Evolutionary conservation across 2,113 vertebrate genomes (phyloP).

Genomic region (Meleagris gallopavo): DNA sequence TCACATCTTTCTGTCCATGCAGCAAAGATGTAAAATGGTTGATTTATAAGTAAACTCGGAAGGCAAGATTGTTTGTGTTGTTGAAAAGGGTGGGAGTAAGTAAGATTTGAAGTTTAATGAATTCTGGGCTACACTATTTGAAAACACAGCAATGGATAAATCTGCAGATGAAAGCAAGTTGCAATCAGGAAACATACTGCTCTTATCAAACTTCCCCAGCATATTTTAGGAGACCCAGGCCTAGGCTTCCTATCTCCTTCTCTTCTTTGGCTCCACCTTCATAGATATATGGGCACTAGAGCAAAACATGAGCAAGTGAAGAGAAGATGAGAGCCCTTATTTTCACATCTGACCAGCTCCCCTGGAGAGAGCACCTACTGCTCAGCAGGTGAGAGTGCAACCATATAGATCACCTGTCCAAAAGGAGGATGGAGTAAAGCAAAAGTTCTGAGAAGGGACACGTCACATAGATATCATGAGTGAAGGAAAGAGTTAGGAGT

Average conservation of each 20-base stretch:
- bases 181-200: not conserved
- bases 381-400: not conserved
- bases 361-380: not conserved
- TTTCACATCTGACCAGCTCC: not conserved
- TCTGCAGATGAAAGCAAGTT: not conserved
- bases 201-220: not conserved
- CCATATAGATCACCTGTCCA: not conserved
- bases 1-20: not conserved
- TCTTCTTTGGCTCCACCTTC: not conserved
- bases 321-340: not conserved
- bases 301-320: not conserved
- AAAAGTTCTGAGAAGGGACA: not conserved
- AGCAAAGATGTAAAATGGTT: not conserved
- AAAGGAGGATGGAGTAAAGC: not conserved
- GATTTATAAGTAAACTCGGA: not conserved
- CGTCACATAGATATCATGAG: rapidly evolving
- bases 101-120: not conserved
- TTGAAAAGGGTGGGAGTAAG: not conserved
- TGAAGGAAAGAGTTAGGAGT: not conserved
- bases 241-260: not conserved
- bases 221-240: rapidly evolving
- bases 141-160: not conserved
- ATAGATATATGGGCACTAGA: not conserved
- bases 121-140: not conserved
- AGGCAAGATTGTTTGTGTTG: not conserved